Conservation (phyloP, 2,113 vertebrate species). For the Coptodon rendalli region DNA sequence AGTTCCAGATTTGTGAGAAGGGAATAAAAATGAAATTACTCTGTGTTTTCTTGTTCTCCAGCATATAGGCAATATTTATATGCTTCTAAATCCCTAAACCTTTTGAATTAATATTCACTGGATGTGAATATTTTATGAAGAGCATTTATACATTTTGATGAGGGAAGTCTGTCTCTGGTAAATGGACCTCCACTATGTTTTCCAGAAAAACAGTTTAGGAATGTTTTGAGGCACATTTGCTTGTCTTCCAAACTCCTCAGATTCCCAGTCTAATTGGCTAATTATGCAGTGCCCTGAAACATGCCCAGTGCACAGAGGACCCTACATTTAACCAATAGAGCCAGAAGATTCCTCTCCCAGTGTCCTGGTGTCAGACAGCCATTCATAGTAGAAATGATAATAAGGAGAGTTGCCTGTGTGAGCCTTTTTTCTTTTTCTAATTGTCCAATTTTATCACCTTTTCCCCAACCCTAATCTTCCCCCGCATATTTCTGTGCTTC, state of each 20-base stretch:
- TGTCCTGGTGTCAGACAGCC: background rate
- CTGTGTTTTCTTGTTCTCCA: background rate
- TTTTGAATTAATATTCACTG: background rate
- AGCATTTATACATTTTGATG: background rate
- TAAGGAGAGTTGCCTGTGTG: background rate
- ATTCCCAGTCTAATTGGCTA: background rate
- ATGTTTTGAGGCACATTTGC: background rate
- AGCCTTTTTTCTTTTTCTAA: background rate
- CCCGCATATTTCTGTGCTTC: background rate
- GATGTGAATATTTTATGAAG: background rate
- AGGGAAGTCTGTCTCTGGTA: background rate
- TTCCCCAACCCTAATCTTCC: background rate
- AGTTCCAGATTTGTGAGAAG: background rate
- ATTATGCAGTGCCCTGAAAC: background rate
- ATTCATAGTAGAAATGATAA: background rate
- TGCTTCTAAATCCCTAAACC: background rate
- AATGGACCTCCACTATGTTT: fast-evolving
- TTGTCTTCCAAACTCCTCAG: background rate
- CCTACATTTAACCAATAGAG: background rate
- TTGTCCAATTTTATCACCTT: background rate
- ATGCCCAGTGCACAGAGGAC: fast-evolving
- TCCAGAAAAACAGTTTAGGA: background rate
- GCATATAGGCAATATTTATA: background rate
- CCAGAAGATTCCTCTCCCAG: background rate
- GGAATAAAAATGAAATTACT: background rate